Percentiles rank a stretch among this genome's conserved stretches.
phyloP scores from a whole-genome alignment of 2,888 invertebrate species.

The Rhamnusium bicolor region DNA sequence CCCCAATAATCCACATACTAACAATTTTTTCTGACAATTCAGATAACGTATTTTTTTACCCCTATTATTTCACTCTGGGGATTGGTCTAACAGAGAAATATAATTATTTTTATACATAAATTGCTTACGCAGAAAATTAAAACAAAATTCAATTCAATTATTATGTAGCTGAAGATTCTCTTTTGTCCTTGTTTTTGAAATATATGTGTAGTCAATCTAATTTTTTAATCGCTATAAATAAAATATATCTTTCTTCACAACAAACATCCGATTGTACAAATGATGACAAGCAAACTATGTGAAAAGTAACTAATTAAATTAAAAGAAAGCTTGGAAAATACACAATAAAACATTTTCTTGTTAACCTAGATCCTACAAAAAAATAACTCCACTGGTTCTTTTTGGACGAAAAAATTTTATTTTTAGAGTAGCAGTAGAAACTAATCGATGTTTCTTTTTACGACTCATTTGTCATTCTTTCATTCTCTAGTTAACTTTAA shows the following conservation, averaged over 20 bases:
- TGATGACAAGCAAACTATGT: conserved; percentile 9
- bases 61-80: too few species aligned
- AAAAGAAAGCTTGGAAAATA: background rate
- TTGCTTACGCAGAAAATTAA: too few species aligned
- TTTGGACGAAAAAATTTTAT: conserved; percentile 20
- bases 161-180: background rate
- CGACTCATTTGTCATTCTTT: conserved; percentile 45
- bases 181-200: background rate
- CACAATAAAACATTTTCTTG: conserved; percentile 18
- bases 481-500: conserved; percentile 42
- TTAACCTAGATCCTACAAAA: conserved; percentile 27
- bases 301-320: conserved; percentile 22
- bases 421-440: conserved; percentile 32
- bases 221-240: background rate
- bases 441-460: conserved; percentile 38
- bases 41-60: too few species aligned
- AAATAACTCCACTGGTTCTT: conserved; percentile 5
- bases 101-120: background rate
- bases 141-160: background rate
- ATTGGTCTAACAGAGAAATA: too few species aligned
- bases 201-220: background rate
- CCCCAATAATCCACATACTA: too few species aligned
- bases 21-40: too few species aligned
- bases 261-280: background rate
- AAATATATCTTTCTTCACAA: background rate